These are phyloP conservation scores for Poeciliopsis turrubarensis DNA, from an alignment of 2,113 vertebrate species.

Conservation along the genomic window DNA sequence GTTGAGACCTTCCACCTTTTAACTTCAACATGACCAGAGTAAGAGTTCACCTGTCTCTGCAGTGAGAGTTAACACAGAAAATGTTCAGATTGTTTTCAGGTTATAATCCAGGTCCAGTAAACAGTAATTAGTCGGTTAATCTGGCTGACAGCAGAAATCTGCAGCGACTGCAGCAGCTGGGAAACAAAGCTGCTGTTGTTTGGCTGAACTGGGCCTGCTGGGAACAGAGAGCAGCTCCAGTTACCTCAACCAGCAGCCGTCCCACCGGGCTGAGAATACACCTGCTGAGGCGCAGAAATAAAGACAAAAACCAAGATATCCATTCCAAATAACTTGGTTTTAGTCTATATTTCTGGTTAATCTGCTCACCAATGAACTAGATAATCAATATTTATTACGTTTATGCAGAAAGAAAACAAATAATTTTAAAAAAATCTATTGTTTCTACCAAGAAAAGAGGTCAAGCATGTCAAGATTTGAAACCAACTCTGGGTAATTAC, in stretches of 20 bases:
- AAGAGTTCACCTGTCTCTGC: background rate
- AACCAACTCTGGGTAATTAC: too few relatives aligned
- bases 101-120: background rate
- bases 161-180: background rate
- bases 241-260: slow-evolving; percentile 34
- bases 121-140: background rate
- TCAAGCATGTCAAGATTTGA: too few relatives aligned
- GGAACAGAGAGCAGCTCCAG: slow-evolving; percentile 29
- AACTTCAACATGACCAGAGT: too few relatives aligned
- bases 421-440: too few relatives aligned
- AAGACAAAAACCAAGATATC: background rate
- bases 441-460: too few relatives aligned
- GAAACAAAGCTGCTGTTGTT: slow-evolving; percentile 54
- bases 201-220: slow-evolving; percentile 20
- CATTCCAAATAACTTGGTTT: background rate
- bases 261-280: background rate
- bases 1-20: too few relatives aligned
- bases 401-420: too few relatives aligned
- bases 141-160: background rate
- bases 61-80: background rate
- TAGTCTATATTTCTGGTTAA: background rate
- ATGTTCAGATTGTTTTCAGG: background rate
- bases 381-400: background rate
- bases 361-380: too few relatives aligned
- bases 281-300: background rate